These are phyloP conservation scores for Chaenodraco wilsoni DNA, from an alignment of 2,797 vertebrate species.

Conservation along the genomic window DNA sequence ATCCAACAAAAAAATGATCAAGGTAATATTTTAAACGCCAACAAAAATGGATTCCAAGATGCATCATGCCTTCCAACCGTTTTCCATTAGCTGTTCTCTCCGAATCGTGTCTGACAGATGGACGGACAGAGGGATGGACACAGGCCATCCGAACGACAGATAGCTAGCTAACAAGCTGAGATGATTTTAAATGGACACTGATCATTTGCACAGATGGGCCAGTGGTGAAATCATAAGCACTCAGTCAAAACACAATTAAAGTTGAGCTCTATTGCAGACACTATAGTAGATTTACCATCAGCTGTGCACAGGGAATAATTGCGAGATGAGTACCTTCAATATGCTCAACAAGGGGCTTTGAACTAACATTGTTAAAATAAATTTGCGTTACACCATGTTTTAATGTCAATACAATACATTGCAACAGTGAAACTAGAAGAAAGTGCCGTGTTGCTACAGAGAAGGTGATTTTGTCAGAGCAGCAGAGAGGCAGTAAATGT, in stretches of 20 bases:
- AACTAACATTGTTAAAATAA: constrained; percentile 15
- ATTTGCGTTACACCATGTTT: constrained; percentile 2
- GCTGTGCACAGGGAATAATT: constrained; percentile 11
- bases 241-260: constrained; percentile 27
- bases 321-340: constrained; percentile 9
- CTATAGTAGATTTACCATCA: constrained; percentile 24
- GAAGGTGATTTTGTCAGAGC: constrained; percentile 30
- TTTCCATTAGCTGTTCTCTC: constrained; percentile 14
- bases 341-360: constrained; percentile 29
- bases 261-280: constrained; percentile 5
- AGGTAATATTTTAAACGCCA: not conserved
- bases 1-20: constrained; percentile 6
- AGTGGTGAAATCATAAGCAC: constrained; percentile 33
- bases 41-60: constrained; percentile 5
- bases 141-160: constrained; percentile 10
- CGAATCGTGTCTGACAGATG: constrained; percentile 26
- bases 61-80: constrained; percentile 9
- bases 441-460: constrained; percentile 1
- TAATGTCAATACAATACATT: constrained; percentile 13
- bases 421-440: constrained; percentile 2
- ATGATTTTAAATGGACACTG: constrained; percentile 16
- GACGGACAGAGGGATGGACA: constrained; percentile 10
- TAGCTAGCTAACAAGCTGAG: constrained; percentile 18
- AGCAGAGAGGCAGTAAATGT: constrained; percentile 16
- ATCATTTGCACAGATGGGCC: constrained; percentile 48